phyloP scores from a whole-genome alignment of 2,113 vertebrate genomes.

The Callorhinus ursinus region DNA sequence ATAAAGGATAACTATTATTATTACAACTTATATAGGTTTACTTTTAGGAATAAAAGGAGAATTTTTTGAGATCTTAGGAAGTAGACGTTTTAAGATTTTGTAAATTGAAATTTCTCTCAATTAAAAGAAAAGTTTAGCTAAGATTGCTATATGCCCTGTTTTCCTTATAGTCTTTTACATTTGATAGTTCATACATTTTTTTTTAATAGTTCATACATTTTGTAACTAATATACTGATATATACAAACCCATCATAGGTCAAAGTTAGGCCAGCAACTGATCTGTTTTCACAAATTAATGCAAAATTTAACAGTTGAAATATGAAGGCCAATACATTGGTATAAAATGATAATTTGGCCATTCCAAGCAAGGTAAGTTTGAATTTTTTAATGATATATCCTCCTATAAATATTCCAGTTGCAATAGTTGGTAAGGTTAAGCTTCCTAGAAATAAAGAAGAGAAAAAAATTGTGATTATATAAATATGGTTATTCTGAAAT shows the following conservation, averaged over 20 bases:
- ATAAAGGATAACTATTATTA: background rate
- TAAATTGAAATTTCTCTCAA: slow-evolving; percentile 4
- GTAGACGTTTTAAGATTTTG: background rate
- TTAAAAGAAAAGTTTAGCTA: background rate
- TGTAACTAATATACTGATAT: background rate
- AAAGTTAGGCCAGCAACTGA: slow-evolving; percentile 92
- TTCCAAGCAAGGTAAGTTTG: slow-evolving; percentile 88
- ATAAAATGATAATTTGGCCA: slow-evolving; percentile 88
- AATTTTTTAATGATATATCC: slow-evolving; percentile 93
- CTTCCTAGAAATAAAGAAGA: slow-evolving; percentile 85
- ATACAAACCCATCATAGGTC: slow-evolving; percentile 92
- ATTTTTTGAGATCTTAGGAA: background rate
- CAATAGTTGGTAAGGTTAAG: slow-evolving; percentile 86
- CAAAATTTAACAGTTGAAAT: slow-evolving; percentile 76
- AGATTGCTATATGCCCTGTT: background rate
- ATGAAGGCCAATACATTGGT: background rate
- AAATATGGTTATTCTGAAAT: background rate
- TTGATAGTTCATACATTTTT: background rate
- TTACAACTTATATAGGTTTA: background rate
- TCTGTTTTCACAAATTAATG: slow-evolving; percentile 90
- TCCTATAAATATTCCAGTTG: slow-evolving; percentile 91
- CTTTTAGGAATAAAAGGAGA: background rate
- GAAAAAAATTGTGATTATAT: background rate
- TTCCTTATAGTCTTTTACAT: background rate
- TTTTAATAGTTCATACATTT: background rate